Conservation (phyloP, 2,888 invertebrate species). For the Torymus texanus region DNA sequence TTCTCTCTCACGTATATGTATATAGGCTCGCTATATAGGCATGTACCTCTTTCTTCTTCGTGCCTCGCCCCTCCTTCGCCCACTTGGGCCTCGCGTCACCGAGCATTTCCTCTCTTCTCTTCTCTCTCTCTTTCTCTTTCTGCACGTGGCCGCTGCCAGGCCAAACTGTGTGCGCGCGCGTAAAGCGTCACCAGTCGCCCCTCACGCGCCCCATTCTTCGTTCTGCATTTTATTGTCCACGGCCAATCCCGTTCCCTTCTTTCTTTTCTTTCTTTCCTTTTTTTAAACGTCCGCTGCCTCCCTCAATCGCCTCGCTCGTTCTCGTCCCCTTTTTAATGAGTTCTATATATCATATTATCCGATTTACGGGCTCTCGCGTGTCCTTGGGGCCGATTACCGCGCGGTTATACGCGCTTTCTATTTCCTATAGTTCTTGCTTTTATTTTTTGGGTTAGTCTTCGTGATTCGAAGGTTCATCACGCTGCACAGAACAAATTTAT, state of each 20-base stretch:
- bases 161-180: background rate
- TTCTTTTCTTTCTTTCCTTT: background rate
- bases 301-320: too few species aligned
- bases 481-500: too few species aligned
- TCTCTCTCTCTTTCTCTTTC: too few species aligned
- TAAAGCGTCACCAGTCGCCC: conserved; percentile 15
- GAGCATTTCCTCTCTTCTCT: conserved; percentile 28
- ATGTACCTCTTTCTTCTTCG: conserved; percentile 4
- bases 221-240: conserved; percentile 21
- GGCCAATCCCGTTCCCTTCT: background rate
- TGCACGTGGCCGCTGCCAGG: too few species aligned
- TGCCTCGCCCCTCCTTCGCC: background rate
- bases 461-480: too few species aligned
- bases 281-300: too few species aligned
- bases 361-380: background rate
- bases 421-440: too few species aligned
- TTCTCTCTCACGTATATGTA: too few species aligned
- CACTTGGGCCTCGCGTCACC: conserved; percentile 13
- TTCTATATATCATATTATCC: conserved; percentile 20
- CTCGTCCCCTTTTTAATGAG: conserved; percentile 7
- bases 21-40: background rate
- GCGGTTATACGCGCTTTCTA: too few species aligned
- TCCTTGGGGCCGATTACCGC: background rate
- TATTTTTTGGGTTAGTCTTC: too few species aligned
- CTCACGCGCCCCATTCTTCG: background rate